A percentile compares a stretch with the other conserved stretches of the same genome.
phyloP scores from a whole-genome alignment of 2,113 vertebrate genomes.

The Cebidichthys violaceus region DNA sequence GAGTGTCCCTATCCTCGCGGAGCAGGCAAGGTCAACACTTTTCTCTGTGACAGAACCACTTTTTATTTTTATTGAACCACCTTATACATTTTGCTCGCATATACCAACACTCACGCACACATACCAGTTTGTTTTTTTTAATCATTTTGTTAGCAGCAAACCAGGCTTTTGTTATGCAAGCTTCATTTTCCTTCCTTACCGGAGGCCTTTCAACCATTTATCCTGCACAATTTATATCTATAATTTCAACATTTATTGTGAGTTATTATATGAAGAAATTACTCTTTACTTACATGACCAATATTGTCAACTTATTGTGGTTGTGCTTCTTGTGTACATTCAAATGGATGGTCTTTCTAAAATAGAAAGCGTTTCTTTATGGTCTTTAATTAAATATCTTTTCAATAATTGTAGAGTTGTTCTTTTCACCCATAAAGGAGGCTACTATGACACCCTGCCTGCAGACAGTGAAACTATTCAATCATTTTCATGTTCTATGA shows the following conservation, averaged over 20 bases:
- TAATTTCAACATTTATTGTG: background rate
- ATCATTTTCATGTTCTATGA: background rate
- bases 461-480: background rate
- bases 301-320: conserved; percentile 1
- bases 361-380: background rate
- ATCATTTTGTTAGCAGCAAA: background rate
- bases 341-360: background rate
- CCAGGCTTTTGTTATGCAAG: conserved; percentile 2
- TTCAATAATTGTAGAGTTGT: background rate
- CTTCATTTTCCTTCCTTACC: background rate
- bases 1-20: conserved; percentile 28
- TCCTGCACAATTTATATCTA: background rate
- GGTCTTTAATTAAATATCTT: background rate
- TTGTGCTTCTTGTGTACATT: background rate
- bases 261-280: conserved; percentile 5
- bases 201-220: background rate
- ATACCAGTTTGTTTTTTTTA: background rate
- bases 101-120: conserved; percentile 6
- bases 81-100: background rate
- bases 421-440: background rate
- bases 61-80: conserved; percentile 7
- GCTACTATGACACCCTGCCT: background rate
- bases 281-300: background rate
- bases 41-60: conserved; percentile 9
- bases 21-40: conserved; percentile 41